These are phyloP conservation scores for Cantharis rufa DNA, from an alignment of 2,888 invertebrate genomes.

Conservation along the genomic window DNA sequence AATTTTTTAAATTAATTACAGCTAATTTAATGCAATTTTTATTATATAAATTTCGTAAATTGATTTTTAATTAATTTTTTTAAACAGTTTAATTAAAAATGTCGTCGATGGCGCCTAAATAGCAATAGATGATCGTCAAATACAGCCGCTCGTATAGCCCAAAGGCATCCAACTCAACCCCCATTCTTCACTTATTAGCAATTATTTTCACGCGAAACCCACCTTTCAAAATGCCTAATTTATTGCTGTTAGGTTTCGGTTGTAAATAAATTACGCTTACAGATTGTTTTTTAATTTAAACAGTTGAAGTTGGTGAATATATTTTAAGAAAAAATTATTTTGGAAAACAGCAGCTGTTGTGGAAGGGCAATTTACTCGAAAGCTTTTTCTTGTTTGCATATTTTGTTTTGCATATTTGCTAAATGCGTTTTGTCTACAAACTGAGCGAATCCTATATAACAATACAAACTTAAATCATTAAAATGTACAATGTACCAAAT, in stretches of 20 bases:
- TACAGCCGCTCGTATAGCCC: slow-evolving; percentile 3
- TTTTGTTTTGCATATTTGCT: slow-evolving; percentile 27
- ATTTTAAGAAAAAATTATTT: slow-evolving; percentile 15
- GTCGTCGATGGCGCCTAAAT: slow-evolving; percentile 11
- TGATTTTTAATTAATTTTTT: background rate
- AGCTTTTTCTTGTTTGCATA: slow-evolving; percentile 23
- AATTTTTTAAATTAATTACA: background rate
- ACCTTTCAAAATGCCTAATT: slow-evolving; percentile 23
- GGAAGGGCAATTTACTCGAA: slow-evolving; percentile 21
- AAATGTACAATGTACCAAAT: background rate
- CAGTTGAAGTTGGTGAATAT: background rate
- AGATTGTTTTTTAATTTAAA: background rate
- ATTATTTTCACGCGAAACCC: slow-evolving; percentile 19
- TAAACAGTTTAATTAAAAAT: background rate
- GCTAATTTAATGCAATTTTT: background rate
- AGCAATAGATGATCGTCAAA: slow-evolving; percentile 19
- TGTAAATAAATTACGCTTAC: background rate
- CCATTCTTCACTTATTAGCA: slow-evolving; percentile 19
- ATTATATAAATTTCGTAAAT: background rate
- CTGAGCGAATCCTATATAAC: slow-evolving; percentile 14
- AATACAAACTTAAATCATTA: background rate
- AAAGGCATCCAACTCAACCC: background rate
- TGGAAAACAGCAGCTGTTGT: slow-evolving; percentile 17
- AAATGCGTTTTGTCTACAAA: slow-evolving; percentile 28
- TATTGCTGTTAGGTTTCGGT: slow-evolving; percentile 10